A percentile compares a stretch with the other conserved stretches of the same genome.
phyloP scores from a whole-genome alignment of 2,113 vertebrate species.

The Loxodonta africana region DNA sequence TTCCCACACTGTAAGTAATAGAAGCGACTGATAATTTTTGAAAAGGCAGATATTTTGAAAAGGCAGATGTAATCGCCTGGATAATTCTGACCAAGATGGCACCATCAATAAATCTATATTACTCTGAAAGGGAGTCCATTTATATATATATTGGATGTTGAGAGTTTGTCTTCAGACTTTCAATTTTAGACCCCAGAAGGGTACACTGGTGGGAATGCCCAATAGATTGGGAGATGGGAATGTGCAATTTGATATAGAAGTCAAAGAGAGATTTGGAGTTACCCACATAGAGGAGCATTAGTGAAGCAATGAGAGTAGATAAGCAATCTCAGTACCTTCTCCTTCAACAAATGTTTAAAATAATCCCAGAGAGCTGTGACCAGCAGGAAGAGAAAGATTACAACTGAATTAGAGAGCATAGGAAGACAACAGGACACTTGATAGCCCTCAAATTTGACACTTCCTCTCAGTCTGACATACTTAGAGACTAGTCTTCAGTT shows the following conservation, averaged over 20 bases:
- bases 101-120: not conserved
- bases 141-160: not conserved
- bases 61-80: not conserved
- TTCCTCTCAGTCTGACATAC: slow-evolving; percentile 19
- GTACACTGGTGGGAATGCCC: not conserved
- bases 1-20: not conserved
- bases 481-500: not conserved
- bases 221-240: not conserved
- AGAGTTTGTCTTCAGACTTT: slow-evolving; percentile 2
- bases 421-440: not conserved
- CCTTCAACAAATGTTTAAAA: slow-evolving; percentile 32
- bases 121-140: not conserved
- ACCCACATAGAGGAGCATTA: not conserved
- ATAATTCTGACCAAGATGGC: not conserved
- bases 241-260: not conserved
- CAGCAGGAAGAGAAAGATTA: not conserved
- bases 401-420: not conserved
- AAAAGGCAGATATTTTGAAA: not conserved
- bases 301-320: not conserved
- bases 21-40: not conserved
- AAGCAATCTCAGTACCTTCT: not conserved
- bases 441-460: not conserved
- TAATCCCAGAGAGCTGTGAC: not conserved
- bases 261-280: slow-evolving; percentile 9
- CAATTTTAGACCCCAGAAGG: not conserved